These are phyloP conservation scores for Coracopsis vasa DNA, from an alignment of 2,113 vertebrate species.

Conservation along the genomic window DNA sequence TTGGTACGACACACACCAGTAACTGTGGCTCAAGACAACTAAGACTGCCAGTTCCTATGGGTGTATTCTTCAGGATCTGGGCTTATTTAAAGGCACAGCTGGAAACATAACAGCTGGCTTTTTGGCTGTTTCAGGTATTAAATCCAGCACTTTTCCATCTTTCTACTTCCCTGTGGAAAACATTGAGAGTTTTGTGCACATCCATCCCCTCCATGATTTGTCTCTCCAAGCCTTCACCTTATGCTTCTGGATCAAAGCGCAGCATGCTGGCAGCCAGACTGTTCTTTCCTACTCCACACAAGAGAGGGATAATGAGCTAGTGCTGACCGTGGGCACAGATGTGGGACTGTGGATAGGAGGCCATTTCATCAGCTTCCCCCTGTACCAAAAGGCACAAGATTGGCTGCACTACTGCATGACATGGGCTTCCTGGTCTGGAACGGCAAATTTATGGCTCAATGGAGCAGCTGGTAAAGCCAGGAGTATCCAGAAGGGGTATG, in stretches of 20 bases:
- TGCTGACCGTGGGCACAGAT: conserved; percentile 66
- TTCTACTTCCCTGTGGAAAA: conserved; percentile 76
- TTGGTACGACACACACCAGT: background rate
- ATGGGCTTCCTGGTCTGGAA: conserved; percentile 77
- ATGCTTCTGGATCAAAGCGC: conserved; percentile 75
- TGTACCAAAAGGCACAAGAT: conserved; percentile 38
- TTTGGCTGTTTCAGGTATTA: background rate
- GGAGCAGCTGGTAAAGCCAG: conserved; percentile 67
- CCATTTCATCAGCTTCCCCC: conserved; percentile 73
- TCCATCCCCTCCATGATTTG: conserved; percentile 63
- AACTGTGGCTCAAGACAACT: background rate
- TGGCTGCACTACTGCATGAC: conserved; percentile 82
- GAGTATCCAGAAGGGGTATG: conserved; percentile 68
- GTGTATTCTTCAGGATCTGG: background rate
- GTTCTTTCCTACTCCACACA: conserved; percentile 78
- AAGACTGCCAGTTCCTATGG: background rate
- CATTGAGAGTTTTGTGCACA: conserved; percentile 68
- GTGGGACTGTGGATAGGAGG: conserved; percentile 79
- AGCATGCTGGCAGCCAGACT: conserved; percentile 41
- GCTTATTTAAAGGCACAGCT: background rate
- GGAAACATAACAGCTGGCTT: background rate
- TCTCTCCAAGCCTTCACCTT: conserved; percentile 76
- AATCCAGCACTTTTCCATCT: conserved; percentile 64
- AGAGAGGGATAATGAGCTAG: conserved; percentile 75
- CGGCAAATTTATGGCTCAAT: conserved; percentile 72